These are phyloP conservation scores for Platycheirus albimanus DNA, from an alignment of 2,888 invertebrate genomes.

Conservation along the genomic window DNA sequence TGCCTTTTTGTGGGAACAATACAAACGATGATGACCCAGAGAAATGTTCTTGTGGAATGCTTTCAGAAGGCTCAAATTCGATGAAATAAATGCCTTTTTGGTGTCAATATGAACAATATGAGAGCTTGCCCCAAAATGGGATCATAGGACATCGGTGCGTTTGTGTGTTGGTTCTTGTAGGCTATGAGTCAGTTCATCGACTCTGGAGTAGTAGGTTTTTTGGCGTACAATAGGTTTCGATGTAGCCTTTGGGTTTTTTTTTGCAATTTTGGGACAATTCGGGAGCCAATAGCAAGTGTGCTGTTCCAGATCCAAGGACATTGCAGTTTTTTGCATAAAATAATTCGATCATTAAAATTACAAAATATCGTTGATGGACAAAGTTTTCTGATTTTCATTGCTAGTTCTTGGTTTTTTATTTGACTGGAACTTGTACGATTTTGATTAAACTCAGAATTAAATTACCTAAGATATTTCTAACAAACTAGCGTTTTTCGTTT, in stretches of 20 bases:
- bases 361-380: slow-evolving; percentile 81
- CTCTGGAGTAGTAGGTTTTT: slow-evolving; percentile 82
- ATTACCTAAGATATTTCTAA: no score
- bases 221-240: slow-evolving; percentile 82
- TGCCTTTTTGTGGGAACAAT: slow-evolving; percentile 84
- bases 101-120: slow-evolving; percentile 82
- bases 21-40: slow-evolving; percentile 84
- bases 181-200: slow-evolving; percentile 82
- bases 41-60: slow-evolving; percentile 84
- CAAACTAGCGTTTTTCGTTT: no score
- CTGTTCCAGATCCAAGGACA: no score
- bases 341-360: slow-evolving; percentile 85
- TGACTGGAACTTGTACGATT: no score
- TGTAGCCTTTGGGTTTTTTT: slow-evolving; percentile 82
- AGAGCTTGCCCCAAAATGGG: no score
- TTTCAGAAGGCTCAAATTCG: slow-evolving; percentile 86
- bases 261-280: slow-evolving; percentile 82
- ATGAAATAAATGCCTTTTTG: slow-evolving; percentile 85
- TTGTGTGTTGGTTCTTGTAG: slow-evolving; percentile 83
- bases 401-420: no score
- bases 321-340: slow-evolving; percentile 85
- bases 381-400: no score
- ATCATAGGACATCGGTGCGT: slow-evolving; percentile 80
- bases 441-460: no score
- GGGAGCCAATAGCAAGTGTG: slow-evolving; percentile 85